Evolutionary conservation across 1,140 invertebrate genomes (phyloP).

Genomic region (Pissodes strobi): DNA sequence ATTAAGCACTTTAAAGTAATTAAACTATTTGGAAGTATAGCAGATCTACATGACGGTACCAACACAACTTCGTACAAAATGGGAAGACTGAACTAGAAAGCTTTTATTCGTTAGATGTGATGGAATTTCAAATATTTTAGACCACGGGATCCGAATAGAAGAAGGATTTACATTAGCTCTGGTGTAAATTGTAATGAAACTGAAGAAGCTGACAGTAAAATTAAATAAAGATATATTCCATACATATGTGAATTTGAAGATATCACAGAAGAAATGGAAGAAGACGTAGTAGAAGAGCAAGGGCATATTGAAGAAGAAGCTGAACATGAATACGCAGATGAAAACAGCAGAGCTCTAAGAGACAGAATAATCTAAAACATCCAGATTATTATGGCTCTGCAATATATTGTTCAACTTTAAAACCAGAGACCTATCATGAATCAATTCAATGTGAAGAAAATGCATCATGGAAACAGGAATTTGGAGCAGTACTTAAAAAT

Average conservation of each 20-base stretch:
- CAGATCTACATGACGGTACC: constrained; percentile 39
- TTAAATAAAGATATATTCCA: background rate
- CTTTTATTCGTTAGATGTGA: constrained; percentile 34
- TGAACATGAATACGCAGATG: no score
- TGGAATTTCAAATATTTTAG: constrained; percentile 21
- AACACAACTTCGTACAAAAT: constrained; percentile 27
- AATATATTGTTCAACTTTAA: background rate
- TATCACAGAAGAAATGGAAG: background rate
- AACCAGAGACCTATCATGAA: constrained; percentile 10
- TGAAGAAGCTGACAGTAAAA: constrained; percentile 17
- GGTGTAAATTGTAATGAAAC: constrained; percentile 47
- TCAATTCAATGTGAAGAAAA: constrained; percentile 9
- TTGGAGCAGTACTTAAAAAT: constrained; percentile 19
- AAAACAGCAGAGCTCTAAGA: no score
- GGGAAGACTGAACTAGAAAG: constrained; percentile 25
- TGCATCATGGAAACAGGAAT: constrained; percentile 23
- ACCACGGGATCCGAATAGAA: constrained; percentile 38
- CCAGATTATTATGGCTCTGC: no score
- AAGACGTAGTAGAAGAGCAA: background rate
- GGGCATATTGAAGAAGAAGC: background rate
- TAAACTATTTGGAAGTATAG: constrained; percentile 51
- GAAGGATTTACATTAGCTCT: constrained; percentile 40
- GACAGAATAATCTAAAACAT: no score
- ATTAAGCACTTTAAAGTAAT: constrained; percentile 31
- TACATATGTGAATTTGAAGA: background rate